These are phyloP conservation scores for Phoenicopterus ruber DNA, from an alignment of 2,113 vertebrate species.

Conservation along the genomic window DNA sequence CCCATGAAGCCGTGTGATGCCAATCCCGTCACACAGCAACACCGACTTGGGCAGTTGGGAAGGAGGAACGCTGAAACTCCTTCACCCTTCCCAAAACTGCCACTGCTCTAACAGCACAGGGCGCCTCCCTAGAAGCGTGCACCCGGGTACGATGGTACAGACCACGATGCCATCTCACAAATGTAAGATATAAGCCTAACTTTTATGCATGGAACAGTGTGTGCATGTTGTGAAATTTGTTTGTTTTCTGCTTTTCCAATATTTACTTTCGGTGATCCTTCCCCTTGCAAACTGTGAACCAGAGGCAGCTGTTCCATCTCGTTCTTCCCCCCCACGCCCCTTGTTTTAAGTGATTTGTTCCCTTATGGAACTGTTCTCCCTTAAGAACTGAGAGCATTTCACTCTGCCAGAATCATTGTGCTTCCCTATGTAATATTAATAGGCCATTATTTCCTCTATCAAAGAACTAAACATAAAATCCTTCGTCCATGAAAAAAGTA, in stretches of 20 bases:
- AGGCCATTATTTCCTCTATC: not conserved
- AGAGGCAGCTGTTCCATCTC: not conserved
- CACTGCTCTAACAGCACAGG: not conserved
- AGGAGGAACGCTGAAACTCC: not conserved
- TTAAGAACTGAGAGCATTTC: not conserved
- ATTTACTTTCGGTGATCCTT: not conserved
- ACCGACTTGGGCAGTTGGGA: not conserved
- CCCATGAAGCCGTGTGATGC: not conserved
- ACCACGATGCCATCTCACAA: not conserved
- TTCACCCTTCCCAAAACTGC: not conserved
- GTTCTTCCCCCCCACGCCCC: accelerated
- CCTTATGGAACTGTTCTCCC: not conserved
- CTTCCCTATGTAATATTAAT: not conserved
- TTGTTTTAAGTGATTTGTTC: not conserved
- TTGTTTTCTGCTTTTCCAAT: not conserved
- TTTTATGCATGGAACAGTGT: not conserved
- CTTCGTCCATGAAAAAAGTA: not conserved
- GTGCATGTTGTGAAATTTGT: accelerated
- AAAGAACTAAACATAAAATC: constrained; percentile 33
- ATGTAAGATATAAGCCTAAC: not conserved
- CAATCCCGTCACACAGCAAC: not conserved
- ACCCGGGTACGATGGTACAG: accelerated
- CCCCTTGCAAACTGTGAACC: not conserved
- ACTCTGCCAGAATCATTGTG: not conserved
- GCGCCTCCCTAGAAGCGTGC: accelerated